These are phyloP conservation scores for Dicentrarchus labrax DNA, from an alignment of 2,113 vertebrate genomes.

Conservation along the genomic window DNA sequence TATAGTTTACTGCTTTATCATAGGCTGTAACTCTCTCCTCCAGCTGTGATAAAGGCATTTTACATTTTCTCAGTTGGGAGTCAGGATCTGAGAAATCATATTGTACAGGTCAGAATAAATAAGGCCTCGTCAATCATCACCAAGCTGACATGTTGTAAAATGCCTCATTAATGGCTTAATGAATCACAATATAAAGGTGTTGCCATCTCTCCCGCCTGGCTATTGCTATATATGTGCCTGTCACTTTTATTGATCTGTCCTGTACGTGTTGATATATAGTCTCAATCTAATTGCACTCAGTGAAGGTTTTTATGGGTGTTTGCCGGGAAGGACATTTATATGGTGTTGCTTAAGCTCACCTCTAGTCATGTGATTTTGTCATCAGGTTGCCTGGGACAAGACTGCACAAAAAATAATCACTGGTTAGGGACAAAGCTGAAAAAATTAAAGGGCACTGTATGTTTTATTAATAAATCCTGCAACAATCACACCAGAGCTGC, in stretches of 20 bases:
- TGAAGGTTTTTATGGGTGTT: constrained; percentile 76
- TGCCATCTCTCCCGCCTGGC: constrained; percentile 54
- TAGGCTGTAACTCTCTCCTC: constrained; percentile 1
- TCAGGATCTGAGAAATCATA: constrained; percentile 50
- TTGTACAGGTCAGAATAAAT: constrained; percentile 59
- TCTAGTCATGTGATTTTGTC: constrained; percentile 60
- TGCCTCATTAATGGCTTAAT: constrained; percentile 85
- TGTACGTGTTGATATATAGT: constrained; percentile 79
- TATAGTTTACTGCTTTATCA: constrained; percentile 15
- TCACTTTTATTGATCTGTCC: constrained; percentile 81
- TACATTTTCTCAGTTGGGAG: constrained; percentile 5
- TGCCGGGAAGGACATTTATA: constrained; percentile 76
- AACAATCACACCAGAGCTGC: constrained; percentile 34
- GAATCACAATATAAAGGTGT: constrained; percentile 80
- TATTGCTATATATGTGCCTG: constrained; percentile 64
- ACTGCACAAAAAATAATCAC: constrained; percentile 70
- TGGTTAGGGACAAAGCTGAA: constrained; percentile 25
- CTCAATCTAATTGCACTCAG: constrained; percentile 82
- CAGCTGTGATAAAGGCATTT: constrained; percentile 43
- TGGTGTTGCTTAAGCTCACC: constrained; percentile 53
- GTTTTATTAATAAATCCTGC: constrained; percentile 61
- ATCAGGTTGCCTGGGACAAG: constrained; percentile 47
- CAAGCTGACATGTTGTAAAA: constrained; percentile 74
- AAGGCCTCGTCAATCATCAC: constrained; percentile 76
- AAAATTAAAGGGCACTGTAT: constrained; percentile 43